These are phyloP conservation scores for Craniophora ligustri DNA, from an alignment of 2,888 invertebrate species.

Conservation along the genomic window DNA sequence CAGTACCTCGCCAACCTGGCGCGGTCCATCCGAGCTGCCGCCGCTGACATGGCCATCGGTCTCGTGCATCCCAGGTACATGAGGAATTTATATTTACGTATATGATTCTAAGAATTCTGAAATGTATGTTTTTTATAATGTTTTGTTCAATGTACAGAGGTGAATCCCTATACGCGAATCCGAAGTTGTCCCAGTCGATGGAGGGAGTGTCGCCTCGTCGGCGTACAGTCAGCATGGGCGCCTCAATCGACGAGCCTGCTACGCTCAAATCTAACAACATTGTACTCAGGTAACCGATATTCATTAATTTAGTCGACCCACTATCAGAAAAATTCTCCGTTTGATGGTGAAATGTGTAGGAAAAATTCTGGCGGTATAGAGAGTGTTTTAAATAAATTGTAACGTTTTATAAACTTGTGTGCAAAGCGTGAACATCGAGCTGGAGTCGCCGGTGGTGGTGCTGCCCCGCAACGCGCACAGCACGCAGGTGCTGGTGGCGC, in stretches of 20 bases:
- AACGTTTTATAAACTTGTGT: not conserved
- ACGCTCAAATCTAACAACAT: conserved; percentile 73
- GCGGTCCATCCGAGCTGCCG: conserved; percentile 95
- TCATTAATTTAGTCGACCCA: too few relatives aligned
- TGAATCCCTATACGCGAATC: conserved; percentile 89
- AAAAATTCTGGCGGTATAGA: too few relatives aligned
- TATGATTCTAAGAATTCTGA: too few relatives aligned
- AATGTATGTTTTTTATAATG: not conserved
- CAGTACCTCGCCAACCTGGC: conserved; percentile 95
- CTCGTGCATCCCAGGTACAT: conserved; percentile 92
- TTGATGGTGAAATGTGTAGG: too few relatives aligned
- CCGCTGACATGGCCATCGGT: conserved; percentile 97
- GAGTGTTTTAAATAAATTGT: too few relatives aligned
- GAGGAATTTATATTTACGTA: too few relatives aligned
- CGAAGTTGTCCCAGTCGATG: conserved; percentile 82
- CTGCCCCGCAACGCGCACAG: conserved; percentile 94
- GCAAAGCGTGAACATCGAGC: conserved; percentile 91
- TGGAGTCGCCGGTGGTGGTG: conserved; percentile 97
- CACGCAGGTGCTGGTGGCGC: conserved; percentile 95
- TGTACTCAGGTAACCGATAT: conserved; percentile 71
- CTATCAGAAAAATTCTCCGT: too few relatives aligned
- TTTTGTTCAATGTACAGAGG: conserved; percentile 64
- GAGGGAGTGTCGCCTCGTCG: conserved; percentile 82
- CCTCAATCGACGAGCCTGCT: conserved; percentile 82
- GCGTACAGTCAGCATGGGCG: conserved; percentile 76